Base-by-base conservation (phyloP, 2,888 invertebrate species). In the Aproaerema taeniolella region DNA sequence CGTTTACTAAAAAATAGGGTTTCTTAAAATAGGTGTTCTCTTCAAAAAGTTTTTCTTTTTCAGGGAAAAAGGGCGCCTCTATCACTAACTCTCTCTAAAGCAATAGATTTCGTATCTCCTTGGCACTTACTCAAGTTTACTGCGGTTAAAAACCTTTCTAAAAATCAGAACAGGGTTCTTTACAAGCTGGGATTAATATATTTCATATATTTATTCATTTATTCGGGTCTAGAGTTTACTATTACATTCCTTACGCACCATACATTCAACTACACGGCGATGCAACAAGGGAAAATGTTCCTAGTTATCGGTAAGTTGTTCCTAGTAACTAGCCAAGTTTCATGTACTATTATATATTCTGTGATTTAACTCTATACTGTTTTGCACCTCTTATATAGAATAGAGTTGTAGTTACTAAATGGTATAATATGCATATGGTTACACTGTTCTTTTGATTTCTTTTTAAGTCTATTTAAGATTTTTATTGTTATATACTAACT, bases 221-320 rank as follows among this genome's bases (percentile, higher is more conserved):
- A 97, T 76, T 98, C 98, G 38, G 99, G 98, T 2, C 87, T 99
- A 41, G 99, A 99, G 80, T 99, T 98, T 70, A 99, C 99, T 0
- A 87, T 99, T 24, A 97, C 98, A 38, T 99, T 99, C 86, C 88
- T 99, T 33, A 97, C 97, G 39, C 98, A 98, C 83, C 93, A 96
- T 60, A 90, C 93, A 26, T 98, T 98, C 72, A 89, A 92, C 37
- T 98, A 95, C 71, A 93, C 92, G 39, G 95, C 97, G 31, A 95
- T 97, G 93, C 95, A 98, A 75, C 99, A 99, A 81, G 99, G 99
- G 4, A 95, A 94, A 89, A 97, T 99, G 96, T 99, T 98, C 74
- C 90, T 98, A 58, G 93, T 93, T 39, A 95, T 97, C 61, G 99
- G 98, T 78, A 70, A 78, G 69, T 68, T n/a, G 6, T 15, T 9